Evolutionary conservation across 1,140 invertebrate species (phyloP).

Genomic region (Bombyx mandarina): DNA sequence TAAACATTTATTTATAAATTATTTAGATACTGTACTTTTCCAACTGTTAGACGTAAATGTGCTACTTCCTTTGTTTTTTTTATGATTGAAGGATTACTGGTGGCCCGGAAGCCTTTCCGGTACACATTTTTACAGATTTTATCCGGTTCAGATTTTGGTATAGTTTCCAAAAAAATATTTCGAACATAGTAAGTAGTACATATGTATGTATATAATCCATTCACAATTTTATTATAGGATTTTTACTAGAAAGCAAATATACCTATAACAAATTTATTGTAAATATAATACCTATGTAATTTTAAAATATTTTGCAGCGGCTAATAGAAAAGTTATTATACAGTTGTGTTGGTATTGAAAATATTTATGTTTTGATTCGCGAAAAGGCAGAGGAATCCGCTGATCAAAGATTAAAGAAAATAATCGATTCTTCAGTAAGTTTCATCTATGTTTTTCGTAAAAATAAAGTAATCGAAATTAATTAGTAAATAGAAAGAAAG

Average conservation of each 20-base stretch:
- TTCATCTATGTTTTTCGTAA: background rate
- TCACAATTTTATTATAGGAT: too few species aligned
- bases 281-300: background rate
- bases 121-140: too few species aligned
- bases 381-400: slow-evolving; percentile 8
- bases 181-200: too few species aligned
- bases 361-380: slow-evolving; percentile 7
- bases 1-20: too few species aligned
- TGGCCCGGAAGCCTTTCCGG: too few species aligned
- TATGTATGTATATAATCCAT: too few species aligned
- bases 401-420: slow-evolving; percentile 5
- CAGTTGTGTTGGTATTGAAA: slow-evolving; percentile 8
- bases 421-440: slow-evolving; percentile 6
- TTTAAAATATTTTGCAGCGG: slow-evolving; percentile 2
- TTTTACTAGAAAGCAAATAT: too few species aligned
- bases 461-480: background rate
- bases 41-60: too few species aligned
- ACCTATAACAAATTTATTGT: too few species aligned
- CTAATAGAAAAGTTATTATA: slow-evolving; percentile 11
- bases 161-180: background rate
- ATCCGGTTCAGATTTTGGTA: background rate
- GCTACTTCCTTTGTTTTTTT: too few species aligned
- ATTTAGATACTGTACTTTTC: too few species aligned
- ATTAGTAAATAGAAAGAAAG: background rate
- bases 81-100: too few species aligned